Base-by-base conservation (phyloP, 2,888 invertebrate genomes). In the Drosophila greeni region DNA sequence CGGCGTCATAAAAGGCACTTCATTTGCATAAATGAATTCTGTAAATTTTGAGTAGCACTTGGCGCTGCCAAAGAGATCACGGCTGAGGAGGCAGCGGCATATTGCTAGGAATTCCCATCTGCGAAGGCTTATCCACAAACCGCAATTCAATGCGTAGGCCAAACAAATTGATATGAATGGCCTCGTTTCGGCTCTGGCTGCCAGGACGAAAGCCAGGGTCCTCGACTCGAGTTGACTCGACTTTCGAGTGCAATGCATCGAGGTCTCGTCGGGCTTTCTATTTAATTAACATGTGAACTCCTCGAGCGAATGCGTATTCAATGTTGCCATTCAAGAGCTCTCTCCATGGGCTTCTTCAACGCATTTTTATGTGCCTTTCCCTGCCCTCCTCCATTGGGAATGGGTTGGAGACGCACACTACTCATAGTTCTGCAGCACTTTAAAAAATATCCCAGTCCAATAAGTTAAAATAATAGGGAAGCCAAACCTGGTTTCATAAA, bases 21-120 rank as follows among this genome's bases (percentile, higher is more conserved):
- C 76, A 84, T 84, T 80, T 80, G 84, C 84, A 80, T 80, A 80
- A 80, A 82, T 80, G 79, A 84, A 80, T 78, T 75, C 84, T 78
- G 76, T 69, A 84, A 82, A 84, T 82, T 80, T 74, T 71, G 82
- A 80, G 82, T 72, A 75, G 76, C 79, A 74, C 79, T 80, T 62
- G 84, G 72, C 48, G 66, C 37, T 58, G 59, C 43, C 59, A 59
- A 59, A 59, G 59, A 60, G 59, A 60, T 60, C 59, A 60, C 36
- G 48, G 52, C 49, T 56, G 45, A 47, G 36, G 36, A 51, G 33
- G 54, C 26, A 36, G 58, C 16, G 37, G 65, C 60, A 56, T 64
- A 67, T 59, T 66, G 64, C 70, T 42, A 43, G 40, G 57, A 64
- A 60, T 57, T 71, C 66, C 68, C 67, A 56, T 57, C 59, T 40